phyloP scores from a whole-genome alignment of 2,113 vertebrate species.

The Phylloscopus trochilus region DNA sequence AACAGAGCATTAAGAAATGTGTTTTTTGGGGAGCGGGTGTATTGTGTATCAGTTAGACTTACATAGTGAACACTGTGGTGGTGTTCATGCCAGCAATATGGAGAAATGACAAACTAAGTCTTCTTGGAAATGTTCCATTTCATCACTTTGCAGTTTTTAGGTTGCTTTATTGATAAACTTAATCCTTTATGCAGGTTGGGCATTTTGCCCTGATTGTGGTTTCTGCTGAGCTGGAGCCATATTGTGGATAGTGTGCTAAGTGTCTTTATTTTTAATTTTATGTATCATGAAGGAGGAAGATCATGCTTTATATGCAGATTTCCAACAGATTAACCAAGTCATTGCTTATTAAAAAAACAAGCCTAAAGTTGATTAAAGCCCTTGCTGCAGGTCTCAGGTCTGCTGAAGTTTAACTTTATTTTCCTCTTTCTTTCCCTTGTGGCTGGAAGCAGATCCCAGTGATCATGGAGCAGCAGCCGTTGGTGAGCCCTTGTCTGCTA shows the following conservation, averaged over 20 bases:
- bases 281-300: background rate
- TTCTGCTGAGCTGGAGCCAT: background rate
- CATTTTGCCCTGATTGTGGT: background rate
- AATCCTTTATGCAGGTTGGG: background rate
- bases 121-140: background rate
- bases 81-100: background rate
- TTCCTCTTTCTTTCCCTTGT: background rate
- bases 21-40: background rate
- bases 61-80: rapidly evolving
- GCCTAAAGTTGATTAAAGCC: background rate
- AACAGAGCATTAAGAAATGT: background rate
- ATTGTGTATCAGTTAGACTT: background rate
- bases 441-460: background rate
- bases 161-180: background rate
- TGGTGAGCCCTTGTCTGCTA: background rate
- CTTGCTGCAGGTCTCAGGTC: background rate
- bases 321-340: background rate
- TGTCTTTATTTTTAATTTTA: background rate
- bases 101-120: background rate
- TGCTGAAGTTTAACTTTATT: background rate
- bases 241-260: background rate
- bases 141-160: background rate
- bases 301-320: background rate
- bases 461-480: background rate
- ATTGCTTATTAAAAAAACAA: background rate